phyloP scores from a whole-genome alignment of 2,113 vertebrate species.

The Ariopsis seemanni region DNA sequence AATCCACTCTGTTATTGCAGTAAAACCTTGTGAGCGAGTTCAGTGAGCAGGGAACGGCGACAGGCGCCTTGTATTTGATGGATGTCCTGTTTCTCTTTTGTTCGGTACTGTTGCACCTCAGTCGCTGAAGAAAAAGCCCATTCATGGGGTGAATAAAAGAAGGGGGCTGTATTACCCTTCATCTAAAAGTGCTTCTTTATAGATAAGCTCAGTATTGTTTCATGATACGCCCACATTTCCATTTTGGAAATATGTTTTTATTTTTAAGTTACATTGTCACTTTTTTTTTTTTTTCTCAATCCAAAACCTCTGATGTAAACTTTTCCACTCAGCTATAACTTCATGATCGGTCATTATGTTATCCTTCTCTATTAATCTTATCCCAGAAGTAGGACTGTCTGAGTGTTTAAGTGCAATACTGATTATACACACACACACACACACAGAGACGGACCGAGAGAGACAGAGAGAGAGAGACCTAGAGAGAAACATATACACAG shows the following conservation, averaged over 20 bases:
- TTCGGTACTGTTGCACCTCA: not conserved
- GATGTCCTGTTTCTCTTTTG: not conserved
- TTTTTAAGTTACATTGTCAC: not conserved
- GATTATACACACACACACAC: not conserved
- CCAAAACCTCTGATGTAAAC: not conserved
- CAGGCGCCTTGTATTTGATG: not conserved
- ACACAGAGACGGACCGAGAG: too few relatives aligned
- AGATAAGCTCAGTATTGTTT: not conserved
- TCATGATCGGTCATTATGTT: not conserved
- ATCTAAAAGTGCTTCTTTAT: not conserved
- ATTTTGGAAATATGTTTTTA: not conserved
- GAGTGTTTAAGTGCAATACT: not conserved
- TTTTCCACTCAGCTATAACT: not conserved
- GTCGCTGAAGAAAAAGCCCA: not conserved
- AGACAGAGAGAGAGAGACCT: too few relatives aligned
- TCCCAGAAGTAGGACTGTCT: not conserved
- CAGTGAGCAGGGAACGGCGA: not conserved
- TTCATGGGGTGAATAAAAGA: not conserved
- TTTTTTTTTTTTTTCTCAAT: not conserved
- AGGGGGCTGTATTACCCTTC: not conserved
- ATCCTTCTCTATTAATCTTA: not conserved
- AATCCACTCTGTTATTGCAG: not conserved
- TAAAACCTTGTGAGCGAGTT: not conserved
- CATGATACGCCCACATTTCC: not conserved
- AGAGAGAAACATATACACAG: too few relatives aligned